phyloP scores from a whole-genome alignment of 1,140 invertebrate genomes.

The Drosophila grimshawi region DNA sequence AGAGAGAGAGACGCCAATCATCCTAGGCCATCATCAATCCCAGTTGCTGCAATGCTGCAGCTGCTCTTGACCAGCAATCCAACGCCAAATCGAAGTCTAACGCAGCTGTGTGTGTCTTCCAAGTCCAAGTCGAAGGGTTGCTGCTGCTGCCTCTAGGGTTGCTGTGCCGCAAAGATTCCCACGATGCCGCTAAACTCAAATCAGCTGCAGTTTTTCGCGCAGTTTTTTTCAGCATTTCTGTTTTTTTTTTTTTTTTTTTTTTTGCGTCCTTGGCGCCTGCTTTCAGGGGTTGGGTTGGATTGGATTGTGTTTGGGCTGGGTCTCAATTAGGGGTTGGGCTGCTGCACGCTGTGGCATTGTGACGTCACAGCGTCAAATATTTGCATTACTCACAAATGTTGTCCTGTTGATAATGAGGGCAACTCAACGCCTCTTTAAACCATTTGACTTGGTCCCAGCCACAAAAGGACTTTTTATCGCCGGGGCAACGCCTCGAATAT shows the following conservation, averaged over 20 bases:
- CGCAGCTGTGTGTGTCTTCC: conserved; percentile 43
- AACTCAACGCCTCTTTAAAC: conserved; percentile 63
- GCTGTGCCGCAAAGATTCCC: conserved; percentile 38
- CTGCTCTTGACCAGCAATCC: conserved; percentile 49
- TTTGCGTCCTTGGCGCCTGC: conserved; percentile 58
- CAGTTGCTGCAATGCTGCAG: conserved; percentile 16
- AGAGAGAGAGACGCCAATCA: conserved; percentile 51
- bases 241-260: conserved; percentile 20
- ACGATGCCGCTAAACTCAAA: conserved; percentile 9
- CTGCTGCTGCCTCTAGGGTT: conserved; percentile 51
- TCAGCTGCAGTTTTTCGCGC: conserved; percentile 80
- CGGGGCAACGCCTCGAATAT: conserved; percentile 52
- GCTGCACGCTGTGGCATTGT: conserved; percentile 70
- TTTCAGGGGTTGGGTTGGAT: conserved; percentile 23
- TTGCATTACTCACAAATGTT: conserved; percentile 52
- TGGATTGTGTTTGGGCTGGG: conserved; percentile 34
- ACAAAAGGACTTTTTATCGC: conserved; percentile 65
- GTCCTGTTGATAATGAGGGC: conserved; percentile 49
- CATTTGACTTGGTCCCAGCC: conserved; percentile 63
- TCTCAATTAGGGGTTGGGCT: conserved; percentile 76
- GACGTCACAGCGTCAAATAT: conserved; percentile 72
- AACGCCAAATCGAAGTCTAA: background rate
- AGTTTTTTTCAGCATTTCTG: conserved; percentile 35
- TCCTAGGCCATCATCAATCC: conserved; percentile 74
- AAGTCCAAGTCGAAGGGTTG: conserved; percentile 53